Evolutionary conservation across 2,797 vertebrate species (phyloP).

Genomic region (Allobates femoralis): DNA sequence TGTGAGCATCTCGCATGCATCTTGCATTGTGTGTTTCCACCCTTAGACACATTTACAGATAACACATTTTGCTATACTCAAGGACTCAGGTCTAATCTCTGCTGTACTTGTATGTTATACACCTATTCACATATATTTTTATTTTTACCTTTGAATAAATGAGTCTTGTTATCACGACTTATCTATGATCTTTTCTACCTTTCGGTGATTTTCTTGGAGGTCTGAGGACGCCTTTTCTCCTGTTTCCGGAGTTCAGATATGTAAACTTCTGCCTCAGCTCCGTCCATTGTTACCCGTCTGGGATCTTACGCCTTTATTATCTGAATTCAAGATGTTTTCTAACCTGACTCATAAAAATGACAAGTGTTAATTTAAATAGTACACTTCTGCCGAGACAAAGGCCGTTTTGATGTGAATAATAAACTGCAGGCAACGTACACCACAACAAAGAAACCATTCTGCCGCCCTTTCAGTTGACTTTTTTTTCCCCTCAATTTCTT

Average conservation of each 20-base stretch:
- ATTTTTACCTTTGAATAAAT: no score
- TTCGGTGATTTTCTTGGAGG: not conserved
- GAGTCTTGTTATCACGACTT: no score
- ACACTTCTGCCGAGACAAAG: constrained; percentile 36
- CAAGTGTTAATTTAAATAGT: constrained; percentile 25
- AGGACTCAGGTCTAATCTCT: no score
- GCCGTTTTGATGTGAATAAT: constrained; percentile 54
- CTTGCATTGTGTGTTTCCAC: no score
- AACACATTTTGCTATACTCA: no score
- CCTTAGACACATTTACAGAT: no score
- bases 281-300: not conserved
- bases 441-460: constrained; percentile 67
- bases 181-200: not conserved
- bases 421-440: constrained; percentile 53
- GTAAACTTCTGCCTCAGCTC: not conserved
- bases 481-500: constrained; percentile 60
- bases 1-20: no score
- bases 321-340: constrained; percentile 1
- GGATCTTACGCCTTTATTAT: constrained; percentile 1
- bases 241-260: not conserved
- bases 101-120: no score
- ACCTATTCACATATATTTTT: no score
- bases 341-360: constrained; percentile 21
- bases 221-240: not conserved
- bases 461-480: constrained; percentile 64